phyloP scores from a whole-genome alignment of 2,113 vertebrate genomes.

The Ictalurus furcatus region DNA sequence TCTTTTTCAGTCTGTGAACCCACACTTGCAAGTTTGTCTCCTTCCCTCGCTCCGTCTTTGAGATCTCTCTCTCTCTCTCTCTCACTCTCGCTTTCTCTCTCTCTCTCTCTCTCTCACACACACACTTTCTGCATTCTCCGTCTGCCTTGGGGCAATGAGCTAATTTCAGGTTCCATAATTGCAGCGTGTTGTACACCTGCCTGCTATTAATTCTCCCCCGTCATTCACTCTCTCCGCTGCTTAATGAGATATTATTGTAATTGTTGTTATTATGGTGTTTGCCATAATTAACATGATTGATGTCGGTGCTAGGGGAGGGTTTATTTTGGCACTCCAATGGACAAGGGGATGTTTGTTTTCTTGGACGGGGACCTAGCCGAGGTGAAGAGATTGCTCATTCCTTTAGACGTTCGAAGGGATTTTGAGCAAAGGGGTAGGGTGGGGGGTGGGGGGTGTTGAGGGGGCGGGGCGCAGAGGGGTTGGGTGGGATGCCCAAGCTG shows the following conservation, averaged over 20 bases:
- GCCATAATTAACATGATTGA: conserved; percentile 77
- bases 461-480: conserved; percentile 45
- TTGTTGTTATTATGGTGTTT: conserved; percentile 79
- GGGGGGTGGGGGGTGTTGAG: background rate
- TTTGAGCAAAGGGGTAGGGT: conserved; percentile 42
- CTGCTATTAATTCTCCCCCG: conserved; percentile 87
- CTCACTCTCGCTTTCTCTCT: conserved; percentile 50
- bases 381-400: conserved; percentile 28
- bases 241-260: conserved; percentile 83
- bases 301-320: conserved; percentile 69
- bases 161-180: conserved; percentile 99
- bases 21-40: conserved; percentile 55
- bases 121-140: conserved; percentile 50
- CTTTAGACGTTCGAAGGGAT: conserved; percentile 82
- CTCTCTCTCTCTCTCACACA: conserved; percentile 54
- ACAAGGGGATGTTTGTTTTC: conserved; percentile 48
- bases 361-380: conserved; percentile 10
- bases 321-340: conserved; percentile 62
- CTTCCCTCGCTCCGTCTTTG: conserved; percentile 56
- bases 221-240: conserved; percentile 78
- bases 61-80: background rate
- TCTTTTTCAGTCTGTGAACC: conserved; percentile 68
- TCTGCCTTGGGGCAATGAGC: conserved; percentile 91
- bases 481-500: conserved; percentile 73
- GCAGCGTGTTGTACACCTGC: conserved; percentile 98